Percentiles rank a stretch among this genome's conserved stretches.
Conservation (phyloP, 1,140 invertebrate species). For the Vollenhovia emeryi region DNA sequence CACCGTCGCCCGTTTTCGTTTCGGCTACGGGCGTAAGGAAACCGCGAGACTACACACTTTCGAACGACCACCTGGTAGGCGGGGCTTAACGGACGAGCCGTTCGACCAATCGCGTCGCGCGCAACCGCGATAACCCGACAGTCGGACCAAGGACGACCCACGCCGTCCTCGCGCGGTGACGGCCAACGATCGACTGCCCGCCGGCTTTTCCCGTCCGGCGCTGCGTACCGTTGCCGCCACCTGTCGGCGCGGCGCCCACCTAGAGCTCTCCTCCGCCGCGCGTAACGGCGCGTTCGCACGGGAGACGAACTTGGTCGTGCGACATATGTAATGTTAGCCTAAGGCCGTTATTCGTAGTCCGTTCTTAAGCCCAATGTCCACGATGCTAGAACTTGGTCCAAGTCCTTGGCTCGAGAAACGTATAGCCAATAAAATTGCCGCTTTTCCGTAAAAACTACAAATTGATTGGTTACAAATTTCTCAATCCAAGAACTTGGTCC, state of each 20-base stretch:
- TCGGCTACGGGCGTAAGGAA: slow-evolving; percentile 78
- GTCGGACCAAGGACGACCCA: slow-evolving; percentile 24
- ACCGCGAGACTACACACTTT: slow-evolving; percentile 84
- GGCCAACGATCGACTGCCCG: slow-evolving; percentile 64
- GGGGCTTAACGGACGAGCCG: slow-evolving; percentile 74
- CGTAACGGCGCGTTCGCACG: neutral
- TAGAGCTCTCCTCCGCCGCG: neutral
- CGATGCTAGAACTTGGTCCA: too few species aligned
- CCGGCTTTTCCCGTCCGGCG: neutral
- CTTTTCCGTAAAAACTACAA: too few species aligned
- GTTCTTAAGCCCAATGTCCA: too few species aligned
- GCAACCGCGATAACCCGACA: slow-evolving; percentile 30
- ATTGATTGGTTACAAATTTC: too few species aligned
- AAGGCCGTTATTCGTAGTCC: too few species aligned
- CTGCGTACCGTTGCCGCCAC: slow-evolving; percentile 58
- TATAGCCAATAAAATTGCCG: too few species aligned
- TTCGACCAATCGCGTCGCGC: slow-evolving; percentile 72
- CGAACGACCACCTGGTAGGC: slow-evolving; percentile 82
- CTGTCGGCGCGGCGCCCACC: neutral
- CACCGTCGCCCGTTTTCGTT: slow-evolving; percentile 78
- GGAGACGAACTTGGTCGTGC: too few species aligned
- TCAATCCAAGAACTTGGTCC: too few species aligned
- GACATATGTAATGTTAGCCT: too few species aligned
- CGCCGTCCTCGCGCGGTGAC: slow-evolving; percentile 64
- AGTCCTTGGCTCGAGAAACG: too few species aligned